Base-by-base conservation (phyloP, 1,140 invertebrate genomes). In the Venustaconcha ellipsiformis region DNA sequence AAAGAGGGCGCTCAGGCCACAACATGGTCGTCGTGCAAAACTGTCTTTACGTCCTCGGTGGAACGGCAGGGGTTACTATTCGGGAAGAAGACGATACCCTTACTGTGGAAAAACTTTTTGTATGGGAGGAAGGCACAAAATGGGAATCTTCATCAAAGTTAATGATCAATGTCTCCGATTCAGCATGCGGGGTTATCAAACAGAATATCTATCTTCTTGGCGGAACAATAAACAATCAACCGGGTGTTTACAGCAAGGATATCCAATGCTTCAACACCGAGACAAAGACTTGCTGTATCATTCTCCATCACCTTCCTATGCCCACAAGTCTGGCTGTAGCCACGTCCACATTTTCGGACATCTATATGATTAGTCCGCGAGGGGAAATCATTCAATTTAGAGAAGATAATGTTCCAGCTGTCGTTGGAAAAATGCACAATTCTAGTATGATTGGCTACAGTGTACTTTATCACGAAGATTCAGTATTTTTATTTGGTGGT, bases 231-330 rank as follows among this genome's bases (percentile, higher is more conserved):
- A 59, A 30, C 15, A 30, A 18, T 56, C 58, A 67, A 20, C 48
- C 65, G 1, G 75, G 69, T 48, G 70, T 67, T 8, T 72, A 77
- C 65, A 60, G 67, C 14, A 77, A 77, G 48, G 75, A 77, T 26
- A 72, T 77, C 37, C 75, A 77, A 59, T 77, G 75, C 57, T 77
- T 72, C 58, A 65, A 77, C 57, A 77, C 65, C 4, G 30, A 67
- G 8, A 58, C 70, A 12, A 12, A 67, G 5, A 77, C 75, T 62
- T 77, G 69, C 20, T 67, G 70, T 62, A 63, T 66, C n/a, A 18
- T 77, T 3, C 67, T 67, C 57, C 65, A 69, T 63, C 60, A 67
- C 56, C 58, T 77, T 18, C 75, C 70, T 30, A 63, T 77, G 17
- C 72, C 75, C 3, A 26, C 67, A 0, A 77, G 75, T 57, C 69